These are phyloP conservation scores for Xestoiulus laeticollis DNA, from an alignment of 2,888 invertebrate species.

Conservation along the genomic window DNA sequence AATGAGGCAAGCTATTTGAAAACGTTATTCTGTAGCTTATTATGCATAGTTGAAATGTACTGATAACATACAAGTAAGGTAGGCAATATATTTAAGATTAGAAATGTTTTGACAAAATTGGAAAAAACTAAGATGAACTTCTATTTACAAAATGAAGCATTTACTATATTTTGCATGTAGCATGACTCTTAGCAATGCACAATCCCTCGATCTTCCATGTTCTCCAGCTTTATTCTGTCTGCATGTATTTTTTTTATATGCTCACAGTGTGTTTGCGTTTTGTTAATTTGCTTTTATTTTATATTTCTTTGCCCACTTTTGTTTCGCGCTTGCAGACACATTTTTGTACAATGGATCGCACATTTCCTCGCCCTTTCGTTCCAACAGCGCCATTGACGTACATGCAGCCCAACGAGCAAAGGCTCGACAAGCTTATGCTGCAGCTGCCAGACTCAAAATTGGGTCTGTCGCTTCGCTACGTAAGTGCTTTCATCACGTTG, in stretches of 20 bases:
- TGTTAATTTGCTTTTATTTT: constrained; percentile 46
- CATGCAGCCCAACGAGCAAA: constrained; percentile 86
- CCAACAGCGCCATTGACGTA: constrained; percentile 92
- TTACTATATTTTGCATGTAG: neutral
- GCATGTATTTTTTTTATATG: constrained; percentile 10
- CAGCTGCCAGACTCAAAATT: constrained; percentile 79
- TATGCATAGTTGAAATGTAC: no score
- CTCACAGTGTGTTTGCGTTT: neutral
- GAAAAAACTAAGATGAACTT: no score
- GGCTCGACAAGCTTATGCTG: constrained; percentile 82
- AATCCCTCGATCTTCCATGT: neutral
- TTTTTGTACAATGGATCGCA: constrained; percentile 56
- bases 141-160: neutral
- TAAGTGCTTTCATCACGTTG: constrained; percentile 68
- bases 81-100: no score
- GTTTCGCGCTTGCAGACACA: constrained; percentile 56
- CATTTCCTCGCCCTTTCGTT: constrained; percentile 68
- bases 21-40: no score
- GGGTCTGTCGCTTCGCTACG: constrained; percentile 75
- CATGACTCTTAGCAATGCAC: neutral
- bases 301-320: constrained; percentile 44
- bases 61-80: no score
- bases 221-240: neutral
- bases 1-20: no score
- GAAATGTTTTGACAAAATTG: no score